These are phyloP conservation scores for Carpatolechia fugitivella DNA, from an alignment of 2,888 invertebrate genomes.

Conservation along the genomic window DNA sequence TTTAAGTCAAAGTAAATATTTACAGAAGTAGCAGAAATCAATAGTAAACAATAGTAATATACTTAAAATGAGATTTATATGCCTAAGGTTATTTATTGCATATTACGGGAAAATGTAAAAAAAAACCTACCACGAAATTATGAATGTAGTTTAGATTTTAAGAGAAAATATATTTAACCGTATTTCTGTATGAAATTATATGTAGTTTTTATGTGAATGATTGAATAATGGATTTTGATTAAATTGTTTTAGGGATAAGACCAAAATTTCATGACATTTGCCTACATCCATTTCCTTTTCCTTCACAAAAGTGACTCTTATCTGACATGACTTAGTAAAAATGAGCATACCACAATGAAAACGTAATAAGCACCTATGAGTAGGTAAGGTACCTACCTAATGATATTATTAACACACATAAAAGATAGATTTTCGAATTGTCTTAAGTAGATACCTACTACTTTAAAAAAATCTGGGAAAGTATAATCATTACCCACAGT, in stretches of 20 bases:
- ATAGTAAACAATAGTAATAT: constrained; percentile 53
- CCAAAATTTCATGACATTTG: constrained; percentile 43
- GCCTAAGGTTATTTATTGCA: constrained; percentile 66
- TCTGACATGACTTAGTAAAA: too few species aligned
- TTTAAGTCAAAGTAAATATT: constrained; percentile 48
- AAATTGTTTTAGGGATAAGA: constrained; percentile 71
- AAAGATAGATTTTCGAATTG: too few species aligned
- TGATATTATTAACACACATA: too few species aligned
- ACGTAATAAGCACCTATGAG: too few species aligned
- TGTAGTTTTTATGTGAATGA: constrained; percentile 78
- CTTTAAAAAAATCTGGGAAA: too few species aligned
- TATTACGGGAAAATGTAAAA: constrained; percentile 70
- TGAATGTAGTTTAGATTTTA: constrained; percentile 70
- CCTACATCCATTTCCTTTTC: not conserved
- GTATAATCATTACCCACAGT: too few species aligned
- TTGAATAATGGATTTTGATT: constrained; percentile 75
- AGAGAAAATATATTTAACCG: constrained; percentile 78
- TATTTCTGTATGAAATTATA: constrained; percentile 80
- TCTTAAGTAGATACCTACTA: too few species aligned
- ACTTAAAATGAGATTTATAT: constrained; percentile 51
- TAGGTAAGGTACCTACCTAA: too few species aligned
- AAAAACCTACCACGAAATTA: constrained; percentile 66
- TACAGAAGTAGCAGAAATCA: constrained; percentile 56
- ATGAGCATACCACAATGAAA: too few species aligned
- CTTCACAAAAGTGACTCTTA: not conserved